Base-by-base conservation (phyloP, 1,140 invertebrate species). In the Pseudobourletiella spinata region DNA sequence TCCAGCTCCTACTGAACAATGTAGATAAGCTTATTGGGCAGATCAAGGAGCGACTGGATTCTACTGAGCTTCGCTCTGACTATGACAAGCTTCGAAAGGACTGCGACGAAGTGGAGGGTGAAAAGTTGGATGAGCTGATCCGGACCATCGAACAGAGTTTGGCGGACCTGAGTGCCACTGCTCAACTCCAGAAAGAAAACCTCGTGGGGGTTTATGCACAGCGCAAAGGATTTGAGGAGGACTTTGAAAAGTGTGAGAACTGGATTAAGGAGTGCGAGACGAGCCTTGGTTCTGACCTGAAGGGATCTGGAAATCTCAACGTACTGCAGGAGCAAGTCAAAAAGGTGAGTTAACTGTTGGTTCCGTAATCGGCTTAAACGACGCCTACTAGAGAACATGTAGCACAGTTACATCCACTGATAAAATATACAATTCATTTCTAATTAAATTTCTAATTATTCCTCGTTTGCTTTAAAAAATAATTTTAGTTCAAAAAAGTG, bases 251-350 rank as follows among this genome's bases (percentile, higher is more conserved):
- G 67, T 87, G 86, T 72, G 81, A 87, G 65, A 83, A 88, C 65
- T 93, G 89, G 89, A 77, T 92, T 20, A 87, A 88, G 55, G 85
- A 93, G 79, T 87, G 88, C 48, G 89, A 93, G 77, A 86, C 89
- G 6, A 84, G 87, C 15, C 83, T 87, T 0, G 85, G 86, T 15
- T 82, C 85, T 30, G 89, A 92, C 70, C 74, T 92, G 2, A 79
- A 86, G 51, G 83, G 73, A 16, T 70, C 85, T 22, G 82, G 86
- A 1, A 89, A 81, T 70, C 76, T 91, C 14, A 86, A 88, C 65
- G 79, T 91, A 0, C 74, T 94, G 28, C 85, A 90, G 74, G 89
- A 93, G 76, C 89, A 93, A 72, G 73, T 91, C 39, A 79, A 81
- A 0, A 91, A 91, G 74, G 79, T 82, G 74, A 67, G 22, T 56